Conservation (phyloP, 2,797 vertebrate species). For the Neosilurus hyrtlii region DNA sequence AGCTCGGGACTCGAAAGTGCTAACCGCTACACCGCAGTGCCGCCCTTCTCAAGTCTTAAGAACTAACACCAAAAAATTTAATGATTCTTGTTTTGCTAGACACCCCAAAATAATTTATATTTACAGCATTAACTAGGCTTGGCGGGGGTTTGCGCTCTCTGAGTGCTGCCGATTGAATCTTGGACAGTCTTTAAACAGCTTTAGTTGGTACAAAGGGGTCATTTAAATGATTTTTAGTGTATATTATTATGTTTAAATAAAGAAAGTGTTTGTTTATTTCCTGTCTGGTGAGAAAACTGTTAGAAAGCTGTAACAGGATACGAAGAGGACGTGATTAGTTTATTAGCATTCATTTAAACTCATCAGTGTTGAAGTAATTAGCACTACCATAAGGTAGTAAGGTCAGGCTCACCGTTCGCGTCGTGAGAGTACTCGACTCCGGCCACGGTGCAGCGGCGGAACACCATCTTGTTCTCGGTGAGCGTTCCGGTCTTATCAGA, state of each 20-base stretch:
- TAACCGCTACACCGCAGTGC: too few species aligned
- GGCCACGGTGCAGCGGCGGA: constrained; percentile 91
- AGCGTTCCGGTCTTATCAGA: constrained; percentile 98
- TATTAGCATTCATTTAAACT: not conserved
- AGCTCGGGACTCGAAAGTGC: too few species aligned
- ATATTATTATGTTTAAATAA: not conserved
- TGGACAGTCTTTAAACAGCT: not conserved
- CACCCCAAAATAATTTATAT: not conserved
- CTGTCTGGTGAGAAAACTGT: not conserved
- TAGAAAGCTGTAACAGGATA: not conserved
- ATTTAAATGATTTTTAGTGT: not conserved
- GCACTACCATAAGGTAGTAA: not conserved
- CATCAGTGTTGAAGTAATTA: not conserved
- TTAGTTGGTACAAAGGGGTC: not conserved
- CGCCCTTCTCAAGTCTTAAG: too few species aligned
- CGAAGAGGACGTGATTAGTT: not conserved
- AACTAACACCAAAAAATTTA: too few species aligned
- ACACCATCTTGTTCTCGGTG: constrained; percentile 99
- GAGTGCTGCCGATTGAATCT: too few species aligned
- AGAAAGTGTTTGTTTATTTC: not conserved
- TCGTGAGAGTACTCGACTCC: constrained; percentile 95
- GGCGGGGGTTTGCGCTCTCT: too few species aligned
- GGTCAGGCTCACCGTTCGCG: constrained; percentile 82
- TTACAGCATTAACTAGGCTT: too few species aligned
- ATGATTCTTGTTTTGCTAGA: not conserved